phyloP scores from a whole-genome alignment of 1,140 invertebrate species.

The Theocolax elegans region DNA sequence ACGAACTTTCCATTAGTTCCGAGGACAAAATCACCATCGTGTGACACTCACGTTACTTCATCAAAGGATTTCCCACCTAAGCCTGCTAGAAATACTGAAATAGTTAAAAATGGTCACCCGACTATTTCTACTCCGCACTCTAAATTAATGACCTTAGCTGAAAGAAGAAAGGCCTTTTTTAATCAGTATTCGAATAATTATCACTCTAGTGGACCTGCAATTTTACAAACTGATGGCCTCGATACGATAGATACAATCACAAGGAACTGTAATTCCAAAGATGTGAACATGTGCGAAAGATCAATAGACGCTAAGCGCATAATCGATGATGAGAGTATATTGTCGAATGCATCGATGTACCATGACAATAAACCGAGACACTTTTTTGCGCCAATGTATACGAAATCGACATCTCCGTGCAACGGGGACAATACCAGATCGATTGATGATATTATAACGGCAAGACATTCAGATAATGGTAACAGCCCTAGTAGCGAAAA shows the following conservation, averaged over 20 bases:
- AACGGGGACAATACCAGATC: neutral
- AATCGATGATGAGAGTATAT: neutral
- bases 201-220: neutral
- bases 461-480: constrained; percentile 44
- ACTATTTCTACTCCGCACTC: neutral
- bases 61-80: constrained; percentile 4
- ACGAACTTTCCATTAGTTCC: constrained; percentile 4
- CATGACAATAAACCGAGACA: constrained; percentile 55
- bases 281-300: neutral
- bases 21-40: neutral
- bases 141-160: neutral
- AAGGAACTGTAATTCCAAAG: neutral
- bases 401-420: constrained; percentile 39
- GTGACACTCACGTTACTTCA: neutral
- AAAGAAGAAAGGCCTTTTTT: constrained; percentile 29
- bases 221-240: too few species aligned
- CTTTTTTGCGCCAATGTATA: constrained; percentile 64
- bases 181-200: neutral
- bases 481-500: constrained; percentile 53
- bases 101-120: neutral
- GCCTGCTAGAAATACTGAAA: neutral
- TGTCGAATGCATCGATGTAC: neutral
- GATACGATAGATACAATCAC: neutral
- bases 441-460: neutral
- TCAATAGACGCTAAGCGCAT: neutral